phyloP scores from a whole-genome alignment of 2,113 vertebrate species.

The Microtus richardsoni region DNA sequence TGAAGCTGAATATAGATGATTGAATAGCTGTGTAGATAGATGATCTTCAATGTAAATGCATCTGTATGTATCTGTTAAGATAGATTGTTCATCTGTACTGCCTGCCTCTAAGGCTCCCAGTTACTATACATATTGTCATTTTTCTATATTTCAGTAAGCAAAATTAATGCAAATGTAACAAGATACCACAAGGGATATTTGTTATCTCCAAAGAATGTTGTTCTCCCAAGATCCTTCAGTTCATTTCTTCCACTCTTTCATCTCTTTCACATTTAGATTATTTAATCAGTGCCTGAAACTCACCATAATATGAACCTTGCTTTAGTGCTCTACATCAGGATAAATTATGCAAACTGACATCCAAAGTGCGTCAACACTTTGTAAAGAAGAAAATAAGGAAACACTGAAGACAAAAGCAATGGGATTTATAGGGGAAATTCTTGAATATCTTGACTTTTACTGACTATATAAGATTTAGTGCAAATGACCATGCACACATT shows the following conservation, averaged over 20 bases:
- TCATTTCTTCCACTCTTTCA: not conserved
- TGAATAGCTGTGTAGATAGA: not conserved
- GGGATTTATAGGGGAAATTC: slow-evolving; percentile 27
- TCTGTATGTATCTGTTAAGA: not conserved
- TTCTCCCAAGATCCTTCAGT: not conserved
- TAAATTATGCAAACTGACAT: slow-evolving; percentile 52
- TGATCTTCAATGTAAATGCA: not conserved
- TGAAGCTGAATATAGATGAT: not conserved
- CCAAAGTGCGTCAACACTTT: slow-evolving; percentile 39
- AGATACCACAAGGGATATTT: not conserved
- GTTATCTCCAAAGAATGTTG: not conserved
- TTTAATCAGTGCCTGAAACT: slow-evolving; percentile 29
- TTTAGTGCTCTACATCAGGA: slow-evolving; percentile 30
- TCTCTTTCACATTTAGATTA: slow-evolving; percentile 2
- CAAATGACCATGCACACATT: not conserved
- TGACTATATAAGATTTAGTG: slow-evolving; percentile 40
- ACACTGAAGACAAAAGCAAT: not conserved
- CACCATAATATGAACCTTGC: not conserved
- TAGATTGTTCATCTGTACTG: not conserved
- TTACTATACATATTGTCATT: not conserved
- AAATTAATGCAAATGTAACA: slow-evolving; percentile 34
- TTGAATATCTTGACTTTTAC: slow-evolving; percentile 37
- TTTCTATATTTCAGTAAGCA: not conserved
- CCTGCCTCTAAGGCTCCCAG: not conserved
- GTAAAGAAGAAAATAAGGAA: slow-evolving; percentile 30